Percentiles rank a stretch among this genome's conserved stretches.
Evolutionary conservation across 2,113 vertebrate genomes (phyloP).

Genomic region (Calyptomena viridis): DNA sequence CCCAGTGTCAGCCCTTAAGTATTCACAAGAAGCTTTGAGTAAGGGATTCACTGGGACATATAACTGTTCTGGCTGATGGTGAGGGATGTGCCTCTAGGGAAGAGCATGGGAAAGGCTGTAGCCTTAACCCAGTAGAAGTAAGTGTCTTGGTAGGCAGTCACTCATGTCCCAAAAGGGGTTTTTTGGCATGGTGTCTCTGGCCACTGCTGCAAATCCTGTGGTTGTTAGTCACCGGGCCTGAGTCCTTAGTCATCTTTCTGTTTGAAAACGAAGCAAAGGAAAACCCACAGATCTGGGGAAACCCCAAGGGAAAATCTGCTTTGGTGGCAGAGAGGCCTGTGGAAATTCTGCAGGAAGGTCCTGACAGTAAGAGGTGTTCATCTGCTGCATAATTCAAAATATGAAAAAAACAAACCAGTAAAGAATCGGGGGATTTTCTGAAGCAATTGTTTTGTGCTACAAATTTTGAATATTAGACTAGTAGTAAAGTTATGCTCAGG

Average conservation of each 20-base stretch:
- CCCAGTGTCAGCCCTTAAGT: too few relatives aligned
- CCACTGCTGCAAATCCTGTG: slow-evolving; percentile 14
- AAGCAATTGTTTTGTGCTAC: background rate
- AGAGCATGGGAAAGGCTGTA: background rate
- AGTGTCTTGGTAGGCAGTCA: background rate
- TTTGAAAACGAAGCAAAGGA: slow-evolving; percentile 11
- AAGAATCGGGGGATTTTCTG: background rate
- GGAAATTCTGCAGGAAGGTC: slow-evolving; percentile 63
- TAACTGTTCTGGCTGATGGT: background rate
- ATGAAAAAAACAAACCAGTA: background rate
- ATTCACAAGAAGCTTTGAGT: background rate
- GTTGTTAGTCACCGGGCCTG: slow-evolving; percentile 9
- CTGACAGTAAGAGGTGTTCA: background rate
- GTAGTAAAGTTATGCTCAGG: background rate
- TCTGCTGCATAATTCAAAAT: background rate
- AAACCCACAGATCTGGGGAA: slow-evolving; percentile 38
- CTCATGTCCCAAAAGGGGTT: background rate
- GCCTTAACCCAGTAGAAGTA: background rate
- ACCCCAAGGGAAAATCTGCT: slow-evolving; percentile 33
- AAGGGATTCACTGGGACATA: background rate
- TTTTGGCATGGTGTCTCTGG: background rate
- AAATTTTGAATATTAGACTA: background rate
- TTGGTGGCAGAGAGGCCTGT: background rate
- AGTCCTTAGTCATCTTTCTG: background rate
- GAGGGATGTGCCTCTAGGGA: background rate